Evolutionary conservation across 1,140 invertebrate species (phyloP), one percentile per base, ranked within the genome.

Genomic region (Seison nebaliae): DNA sequence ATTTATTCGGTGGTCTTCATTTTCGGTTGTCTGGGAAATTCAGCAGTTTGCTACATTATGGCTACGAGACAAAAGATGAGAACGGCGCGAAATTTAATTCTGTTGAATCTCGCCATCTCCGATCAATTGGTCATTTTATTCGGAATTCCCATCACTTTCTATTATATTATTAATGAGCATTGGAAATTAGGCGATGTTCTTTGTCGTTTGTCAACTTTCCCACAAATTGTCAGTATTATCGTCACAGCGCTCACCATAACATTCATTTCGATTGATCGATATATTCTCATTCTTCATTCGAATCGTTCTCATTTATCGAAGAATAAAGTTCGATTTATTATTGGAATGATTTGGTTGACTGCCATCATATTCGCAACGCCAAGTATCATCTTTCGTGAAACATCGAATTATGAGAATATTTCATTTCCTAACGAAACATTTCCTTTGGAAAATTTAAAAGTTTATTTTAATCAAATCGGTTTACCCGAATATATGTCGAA

Each of bases 171-270:
- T 15, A 33, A 35, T 17, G 22, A 35, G 28, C 24, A 12, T 3
- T 40, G 38, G 38, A 19, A 34, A 18, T 35, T 40, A n/a, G 38
- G 38, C 6, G 38, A 40, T 16, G 26, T 40, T 23, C 24, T 40
- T 28, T 40, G 38, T 17, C 38, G 38, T 15, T 40, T 40, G n/a
- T 26, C 22, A 7, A 33, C 28, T 16, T 40, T 40, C 28, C 22
- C 26, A 28, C 38, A 40, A 40, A 32, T 30, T 5, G 22, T 34
- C 12, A 26, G 22, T 9, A 17, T 39, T 9, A 32, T 30, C 9
- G 37, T 39, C 12, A 39, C 28, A 32, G 37, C 33, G 8, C 31
- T 39, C 28, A 39, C 37, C 8, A 11, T 34, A 8, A 34, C 31
- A 4, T 17, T 28, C 3, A 28, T 40, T 11, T 34, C 31, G 11